Conservation (phyloP, 2,113 vertebrate genomes). For the Periophthalmodon schlosseri region DNA sequence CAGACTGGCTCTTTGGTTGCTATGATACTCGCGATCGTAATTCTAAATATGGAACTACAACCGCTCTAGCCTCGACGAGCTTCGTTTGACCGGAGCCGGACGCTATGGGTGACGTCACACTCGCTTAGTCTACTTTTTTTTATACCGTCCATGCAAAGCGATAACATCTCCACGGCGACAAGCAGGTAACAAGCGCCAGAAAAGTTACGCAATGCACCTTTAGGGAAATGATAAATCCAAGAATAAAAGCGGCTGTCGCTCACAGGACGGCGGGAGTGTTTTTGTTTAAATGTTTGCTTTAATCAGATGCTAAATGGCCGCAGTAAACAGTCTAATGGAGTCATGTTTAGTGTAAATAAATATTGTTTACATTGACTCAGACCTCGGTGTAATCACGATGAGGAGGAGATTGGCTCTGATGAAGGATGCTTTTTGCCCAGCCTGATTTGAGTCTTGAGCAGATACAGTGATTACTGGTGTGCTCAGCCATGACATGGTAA, state of each 20-base stretch:
- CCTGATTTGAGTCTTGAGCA: slow-evolving; percentile 7
- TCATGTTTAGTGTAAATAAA: slow-evolving; percentile 1
- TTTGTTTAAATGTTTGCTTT: not conserved
- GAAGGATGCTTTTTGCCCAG: not conserved
- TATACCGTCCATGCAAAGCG: too few species aligned
- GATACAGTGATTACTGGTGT: slow-evolving; percentile 12
- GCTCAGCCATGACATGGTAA: slow-evolving; percentile 11
- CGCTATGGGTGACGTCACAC: too few species aligned
- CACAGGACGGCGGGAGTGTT: too few species aligned
- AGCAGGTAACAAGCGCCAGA: not conserved
- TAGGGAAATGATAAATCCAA: not conserved
- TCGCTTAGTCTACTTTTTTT: too few species aligned
- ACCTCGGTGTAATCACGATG: not conserved
- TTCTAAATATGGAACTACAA: too few species aligned
- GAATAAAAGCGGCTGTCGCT: not conserved
- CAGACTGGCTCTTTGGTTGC: too few species aligned
- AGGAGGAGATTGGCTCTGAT: not conserved
- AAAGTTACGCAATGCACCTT: not conserved
- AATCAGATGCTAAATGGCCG: not conserved
- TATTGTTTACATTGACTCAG: slow-evolving; percentile 4
- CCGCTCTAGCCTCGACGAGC: too few species aligned
- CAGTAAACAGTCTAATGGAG: slow-evolving; percentile 1
- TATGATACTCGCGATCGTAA: too few species aligned
- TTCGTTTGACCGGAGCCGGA: too few species aligned
- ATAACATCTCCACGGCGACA: not conserved